Evolutionary conservation across 2,113 vertebrate species (phyloP).

Genomic region (Barbus barbus): DNA sequence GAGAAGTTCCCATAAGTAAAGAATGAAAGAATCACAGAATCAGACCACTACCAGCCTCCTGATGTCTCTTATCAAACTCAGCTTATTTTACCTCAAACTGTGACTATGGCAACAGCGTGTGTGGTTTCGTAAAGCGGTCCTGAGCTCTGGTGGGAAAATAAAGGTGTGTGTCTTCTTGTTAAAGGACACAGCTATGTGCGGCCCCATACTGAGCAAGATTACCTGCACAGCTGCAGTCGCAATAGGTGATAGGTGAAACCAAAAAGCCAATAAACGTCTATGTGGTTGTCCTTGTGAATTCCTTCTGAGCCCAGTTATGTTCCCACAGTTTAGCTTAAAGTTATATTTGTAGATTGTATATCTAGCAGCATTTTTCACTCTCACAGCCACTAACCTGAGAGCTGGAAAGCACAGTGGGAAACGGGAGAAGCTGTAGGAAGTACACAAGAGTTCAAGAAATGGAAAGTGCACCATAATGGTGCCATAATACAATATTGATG

Average conservation of each 20-base stretch:
- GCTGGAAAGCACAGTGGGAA: background rate
- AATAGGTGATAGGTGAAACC: background rate
- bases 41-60: background rate
- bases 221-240: background rate
- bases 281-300: too few relatives aligned
- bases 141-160: background rate
- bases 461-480: conserved; percentile 24
- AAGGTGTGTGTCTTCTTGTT: background rate
- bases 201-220: too few relatives aligned
- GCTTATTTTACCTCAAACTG: conserved; percentile 11
- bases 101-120: conserved; percentile 23
- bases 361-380: too few relatives aligned
- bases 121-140: background rate
- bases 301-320: background rate
- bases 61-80: background rate
- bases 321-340: too few relatives aligned
- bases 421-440: background rate
- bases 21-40: background rate
- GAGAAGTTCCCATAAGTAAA: background rate
- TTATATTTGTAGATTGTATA: background rate
- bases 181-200: background rate
- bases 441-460: background rate
- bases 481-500: conserved; percentile 35
- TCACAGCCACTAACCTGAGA: background rate
- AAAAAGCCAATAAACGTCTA: too few relatives aligned